A percentile compares a stretch with the other conserved stretches of the same genome.
phyloP scores from a whole-genome alignment of 2,113 vertebrate genomes.

The Nerophis ophidion region DNA sequence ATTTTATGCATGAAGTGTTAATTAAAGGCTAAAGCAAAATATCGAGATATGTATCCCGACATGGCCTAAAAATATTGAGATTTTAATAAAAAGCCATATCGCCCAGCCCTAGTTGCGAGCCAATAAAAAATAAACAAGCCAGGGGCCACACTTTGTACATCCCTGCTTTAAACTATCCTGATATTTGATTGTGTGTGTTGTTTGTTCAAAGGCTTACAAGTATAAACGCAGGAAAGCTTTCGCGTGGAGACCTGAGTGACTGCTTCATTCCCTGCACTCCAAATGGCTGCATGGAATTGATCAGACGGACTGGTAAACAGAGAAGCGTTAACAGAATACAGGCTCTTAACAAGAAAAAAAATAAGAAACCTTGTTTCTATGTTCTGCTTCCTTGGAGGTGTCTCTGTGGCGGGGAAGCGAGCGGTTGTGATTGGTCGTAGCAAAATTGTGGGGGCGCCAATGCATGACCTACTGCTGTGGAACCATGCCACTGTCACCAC shows the following conservation, averaged over 20 bases:
- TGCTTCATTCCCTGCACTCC: constrained; percentile 97
- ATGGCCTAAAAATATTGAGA: too few relatives aligned
- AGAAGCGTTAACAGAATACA: neutral
- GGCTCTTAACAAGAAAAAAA: neutral
- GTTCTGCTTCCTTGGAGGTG: constrained; percentile 63
- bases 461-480: constrained; percentile 95
- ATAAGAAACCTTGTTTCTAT: neutral
- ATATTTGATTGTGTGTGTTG: constrained; percentile 1
- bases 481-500: constrained; percentile 93
- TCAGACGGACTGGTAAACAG: constrained; percentile 82
- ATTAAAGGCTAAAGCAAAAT: too few relatives aligned
- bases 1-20: too few relatives aligned
- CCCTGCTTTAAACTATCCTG: neutral
- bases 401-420: constrained; percentile 83
- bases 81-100: too few relatives aligned
- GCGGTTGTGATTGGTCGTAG: constrained; percentile 94
- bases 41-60: too few relatives aligned
- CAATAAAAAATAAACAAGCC: too few relatives aligned
- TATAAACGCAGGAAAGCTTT: constrained; percentile 90
- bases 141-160: neutral
- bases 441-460: constrained; percentile 95
- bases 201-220: constrained; percentile 80
- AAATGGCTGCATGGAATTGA: constrained; percentile 95
- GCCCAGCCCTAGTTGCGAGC: too few relatives aligned
- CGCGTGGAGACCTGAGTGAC: constrained; percentile 86